Percentiles rank a stretch among this genome's conserved stretches.
These are phyloP conservation scores for Torymus tubicola DNA, from an alignment of 2,888 invertebrate species.

Conservation along the genomic window DNA sequence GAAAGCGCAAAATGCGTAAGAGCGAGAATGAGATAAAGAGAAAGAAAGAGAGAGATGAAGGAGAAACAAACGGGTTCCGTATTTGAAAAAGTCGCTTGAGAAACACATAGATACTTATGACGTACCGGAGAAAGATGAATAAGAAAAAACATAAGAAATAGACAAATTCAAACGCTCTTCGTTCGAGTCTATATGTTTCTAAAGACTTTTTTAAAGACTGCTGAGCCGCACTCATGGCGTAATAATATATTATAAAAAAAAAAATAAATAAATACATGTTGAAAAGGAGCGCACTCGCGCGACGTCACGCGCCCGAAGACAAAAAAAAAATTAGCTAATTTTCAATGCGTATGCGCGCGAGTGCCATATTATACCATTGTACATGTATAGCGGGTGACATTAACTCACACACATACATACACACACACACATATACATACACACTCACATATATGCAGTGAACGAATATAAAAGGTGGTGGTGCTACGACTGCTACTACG, in stretches of 20 bases:
- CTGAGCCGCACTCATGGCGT: conserved; percentile 37
- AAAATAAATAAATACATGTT: conserved; percentile 13
- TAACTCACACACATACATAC: background rate
- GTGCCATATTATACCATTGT: conserved; percentile 46
- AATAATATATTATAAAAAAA: conserved; percentile 2
- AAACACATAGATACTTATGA: conserved; percentile 52
- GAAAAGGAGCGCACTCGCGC: conserved; percentile 28
- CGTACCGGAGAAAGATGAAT: conserved; percentile 5
- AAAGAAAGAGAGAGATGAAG: background rate
- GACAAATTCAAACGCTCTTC: conserved; percentile 16
- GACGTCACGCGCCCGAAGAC: background rate
- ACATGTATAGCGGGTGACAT: conserved; percentile 43
- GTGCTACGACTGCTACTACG: conserved; percentile 47
- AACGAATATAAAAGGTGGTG: conserved; percentile 35
- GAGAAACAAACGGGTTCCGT: conserved; percentile 27
- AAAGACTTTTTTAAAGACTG: conserved; percentile 58
- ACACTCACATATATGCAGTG: too few relatives aligned
- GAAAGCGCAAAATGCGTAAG: too few relatives aligned
- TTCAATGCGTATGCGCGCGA: conserved; percentile 58
- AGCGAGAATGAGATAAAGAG: too few relatives aligned
- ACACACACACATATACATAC: too few relatives aligned
- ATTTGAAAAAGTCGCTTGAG: conserved; percentile 54
- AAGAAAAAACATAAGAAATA: conserved; percentile 16
- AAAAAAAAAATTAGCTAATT: conserved; percentile 45
- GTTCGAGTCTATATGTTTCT: conserved; percentile 56